Base-by-base conservation (phyloP, 2,113 vertebrate species). In the Ardeotis arabs region DNA sequence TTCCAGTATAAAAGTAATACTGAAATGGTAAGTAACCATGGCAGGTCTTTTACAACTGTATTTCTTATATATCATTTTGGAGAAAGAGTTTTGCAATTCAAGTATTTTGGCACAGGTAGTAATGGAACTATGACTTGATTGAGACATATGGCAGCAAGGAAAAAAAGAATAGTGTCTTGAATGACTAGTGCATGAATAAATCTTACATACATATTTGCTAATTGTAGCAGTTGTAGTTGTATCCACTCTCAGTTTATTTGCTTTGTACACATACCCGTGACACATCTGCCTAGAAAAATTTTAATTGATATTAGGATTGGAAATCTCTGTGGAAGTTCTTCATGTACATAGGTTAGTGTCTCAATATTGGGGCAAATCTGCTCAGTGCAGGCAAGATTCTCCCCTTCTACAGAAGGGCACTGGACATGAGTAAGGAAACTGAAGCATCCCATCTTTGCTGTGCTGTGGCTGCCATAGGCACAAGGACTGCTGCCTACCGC, bases 131-230 rank as follows among this genome's bases (percentile, higher is more conserved):
- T 75, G 13, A 27, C 47, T 96, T 67, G 44, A 90, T 62, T 81
- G 47, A 78, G 82, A 90, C 64, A 56, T 90, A 62, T 35, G 56
- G 56, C 39, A 88, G 39, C 14, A 77, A 70, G 56, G 39, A 90
- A 90, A 93, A 79, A 22, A 93, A 72, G 47, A 90, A 83, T 81
- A 88, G 77, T 39, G 16, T n/a, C 59, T 88, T 88, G 41, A 50
- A 59, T 1, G 4, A 68, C 79, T 64, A 55, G 41, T 53, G 29
- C n/a, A 63, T 88, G 62, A 73, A n/a, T 87, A 62, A 90, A 62
- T 76, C 20, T 82, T 89, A 41, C 9, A 74, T 18, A 62, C 5
- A 4, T 80, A 85, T 88, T 90, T 95, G 28, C 19, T 60, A 68
- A 58, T 88, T 78, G 56, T 44, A 64, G 68, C 29, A 59, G 28